Evolutionary conservation across 2,113 vertebrate genomes (phyloP), one percentile per base, ranked within the genome.

Genomic region (Hippocampus abdominalis): DNA sequence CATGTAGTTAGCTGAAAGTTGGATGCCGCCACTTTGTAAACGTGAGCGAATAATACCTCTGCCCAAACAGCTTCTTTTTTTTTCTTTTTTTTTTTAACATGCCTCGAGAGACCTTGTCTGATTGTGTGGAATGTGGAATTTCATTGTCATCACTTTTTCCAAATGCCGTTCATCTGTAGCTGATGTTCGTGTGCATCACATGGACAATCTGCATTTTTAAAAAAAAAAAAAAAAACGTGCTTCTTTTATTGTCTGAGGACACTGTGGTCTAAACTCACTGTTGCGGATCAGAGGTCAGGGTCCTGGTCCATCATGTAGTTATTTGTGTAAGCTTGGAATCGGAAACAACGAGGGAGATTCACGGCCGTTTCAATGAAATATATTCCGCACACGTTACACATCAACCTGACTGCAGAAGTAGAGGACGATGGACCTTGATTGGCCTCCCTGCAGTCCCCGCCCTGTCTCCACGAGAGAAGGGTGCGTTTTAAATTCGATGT

Each of bases 31-130:
- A 72, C 78, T 77, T 79, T 81, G 80, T 80, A 73, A 77, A 84
- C 73, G 64, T 82, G 75, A 74, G 71, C 71, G 81, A 72, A 81
- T 89, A 81, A 77, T 81, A 71, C 65, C 64, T 80, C 79, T 84
- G 69, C 80, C 76, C 42, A 21, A 42, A 27, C 42, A 66, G 51
- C 27, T 59, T 69, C 49, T 65, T 64, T n/a, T n/a, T n/a, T n/a
- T n/a, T n/a, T n/a, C n/a, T n/a, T 72, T 77, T 36, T 36, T 36
- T 36, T 27, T 27, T 72, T 76, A 13, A 70, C 49, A 73, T 56
- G 53, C 82, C 88, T 79, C 83, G 56, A 57, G 59, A 44, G 79
- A 75, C 25, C 63, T 62, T 56, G 59, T 81, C 63, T 77, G 32
- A 36, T 62, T 59, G 66, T 80, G 56, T 59, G 68, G 27, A 36